Base-by-base conservation (phyloP, 37 sponge, comb jelly and placozoan species). In the Haliclona indistincta region DNA sequence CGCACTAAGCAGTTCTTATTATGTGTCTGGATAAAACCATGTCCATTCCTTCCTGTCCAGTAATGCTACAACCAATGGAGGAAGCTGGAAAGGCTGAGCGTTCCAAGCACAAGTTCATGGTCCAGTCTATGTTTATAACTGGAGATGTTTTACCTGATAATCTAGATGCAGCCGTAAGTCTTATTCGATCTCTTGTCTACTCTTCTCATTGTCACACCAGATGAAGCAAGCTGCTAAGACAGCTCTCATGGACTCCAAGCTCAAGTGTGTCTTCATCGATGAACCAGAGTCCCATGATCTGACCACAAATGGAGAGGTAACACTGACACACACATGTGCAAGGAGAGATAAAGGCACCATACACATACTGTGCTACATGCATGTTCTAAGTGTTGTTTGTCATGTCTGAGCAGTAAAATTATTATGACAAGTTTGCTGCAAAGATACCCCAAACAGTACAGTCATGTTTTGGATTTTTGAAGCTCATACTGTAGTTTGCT, bases 31-130 rank as follows among this genome's bases (percentile, higher is more conserved):
- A 11, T 77, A 20, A n/a, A 49, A 32, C 58, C 33, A 37, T 13
- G n/a, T 10, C 38, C 43, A 19, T 25, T 51, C 23, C 30, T n/a
- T 58, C 19, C 28, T 15, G 0, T 41, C 5, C 58, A 84, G 95
- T 97, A 30, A 97, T 94, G 98, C 68, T 97, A 42, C 98, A 97
- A 72, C 92, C 95, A 2, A 68, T 86, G 47, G 84, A 85, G 19
- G 73, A 78, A 25, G 60, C 77, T 40, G 44, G 64, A 10, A 88
- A 91, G 34, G 29, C 64, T 25, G 87, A 92, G 22, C 60, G 77
- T 54, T 75, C 52, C 38, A 93, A 94, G 53, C 98, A 97, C 87
- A 97, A 97, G 75, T 97, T 97, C 73, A 97, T 97, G 98, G 98
- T 97, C 25, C 98, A 97, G 80, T 78, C 98, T 2, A 89, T 91